Conservation (phyloP, 2,797 vertebrate genomes). For the Odontamblyopus rebecca region DNA sequence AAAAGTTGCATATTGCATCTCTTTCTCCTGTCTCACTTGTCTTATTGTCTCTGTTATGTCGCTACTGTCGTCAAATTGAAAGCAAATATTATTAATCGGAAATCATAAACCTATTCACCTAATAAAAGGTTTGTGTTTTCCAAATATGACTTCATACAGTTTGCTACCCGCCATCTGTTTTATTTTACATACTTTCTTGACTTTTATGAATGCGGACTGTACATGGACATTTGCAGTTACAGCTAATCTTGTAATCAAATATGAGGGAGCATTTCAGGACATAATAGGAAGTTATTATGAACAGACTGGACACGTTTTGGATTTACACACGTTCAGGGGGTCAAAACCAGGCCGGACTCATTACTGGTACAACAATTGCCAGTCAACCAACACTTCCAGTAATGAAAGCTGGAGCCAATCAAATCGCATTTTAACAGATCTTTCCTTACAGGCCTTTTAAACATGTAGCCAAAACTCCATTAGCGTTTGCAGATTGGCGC, state of each 20-base stretch:
- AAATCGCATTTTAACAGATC: constrained; percentile 34
- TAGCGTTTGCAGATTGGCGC: constrained; percentile 51
- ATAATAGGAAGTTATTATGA: constrained; percentile 60
- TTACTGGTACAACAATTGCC: constrained; percentile 46
- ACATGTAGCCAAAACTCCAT: constrained; percentile 62
- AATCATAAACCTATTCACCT: constrained; percentile 3
- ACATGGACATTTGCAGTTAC: constrained; percentile 13
- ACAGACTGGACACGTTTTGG: constrained; percentile 29
- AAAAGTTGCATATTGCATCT: too few species aligned
- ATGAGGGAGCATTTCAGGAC: constrained; percentile 51
- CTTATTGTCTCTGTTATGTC: too few species aligned
- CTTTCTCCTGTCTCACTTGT: too few species aligned
- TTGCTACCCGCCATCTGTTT: constrained; percentile 2
- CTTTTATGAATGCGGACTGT: constrained; percentile 16
- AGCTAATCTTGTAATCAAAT: constrained; percentile 35
- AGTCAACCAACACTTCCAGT: constrained; percentile 62
- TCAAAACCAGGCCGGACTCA: constrained; percentile 55
- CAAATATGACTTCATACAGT: constrained; percentile 4
- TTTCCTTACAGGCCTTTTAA: constrained; percentile 57
- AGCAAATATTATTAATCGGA: neutral
- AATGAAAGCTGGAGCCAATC: constrained; percentile 47
- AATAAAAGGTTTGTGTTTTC: neutral
- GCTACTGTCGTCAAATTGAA: neutral
- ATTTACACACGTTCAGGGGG: constrained; percentile 38
- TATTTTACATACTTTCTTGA: neutral